A percentile compares a stretch with the other conserved stretches of the same genome.
These are phyloP conservation scores for Condylura cristata DNA, from an alignment of 2,113 vertebrate genomes.

Conservation along the genomic window DNA sequence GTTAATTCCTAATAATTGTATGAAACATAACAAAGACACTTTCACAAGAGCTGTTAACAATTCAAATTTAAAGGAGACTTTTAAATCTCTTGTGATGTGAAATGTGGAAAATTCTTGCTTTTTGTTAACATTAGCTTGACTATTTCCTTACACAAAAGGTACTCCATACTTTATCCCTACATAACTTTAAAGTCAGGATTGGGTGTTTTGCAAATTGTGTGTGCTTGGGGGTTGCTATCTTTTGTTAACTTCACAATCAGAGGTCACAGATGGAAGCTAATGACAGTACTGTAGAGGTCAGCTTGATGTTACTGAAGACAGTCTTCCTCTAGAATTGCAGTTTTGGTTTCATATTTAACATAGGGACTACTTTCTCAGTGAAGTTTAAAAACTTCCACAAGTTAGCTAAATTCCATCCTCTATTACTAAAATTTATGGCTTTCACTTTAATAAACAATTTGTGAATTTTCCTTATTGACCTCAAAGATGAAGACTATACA, in stretches of 20 bases:
- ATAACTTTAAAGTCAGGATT: neutral
- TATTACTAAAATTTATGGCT: constrained; percentile 2
- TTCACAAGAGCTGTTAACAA: neutral
- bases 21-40: neutral
- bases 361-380: neutral
- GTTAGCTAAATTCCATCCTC: neutral
- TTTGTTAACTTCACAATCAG: neutral
- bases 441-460: constrained; percentile 1
- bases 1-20: neutral
- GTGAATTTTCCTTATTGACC: neutral
- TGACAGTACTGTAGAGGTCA: neutral
- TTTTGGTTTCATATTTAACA: neutral
- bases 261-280: neutral
- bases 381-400: neutral
- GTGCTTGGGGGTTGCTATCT: neutral
- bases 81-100: neutral
- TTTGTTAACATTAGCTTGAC: neutral
- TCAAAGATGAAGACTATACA: neutral
- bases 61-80: neutral
- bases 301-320: neutral
- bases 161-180: neutral
- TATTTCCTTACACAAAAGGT: neutral
- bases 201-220: neutral
- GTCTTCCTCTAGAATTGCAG: too few relatives aligned
- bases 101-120: constrained; percentile 9